Percentiles rank a stretch among this genome's conserved stretches.
Evolutionary conservation across 2,888 invertebrate species (phyloP).

Genomic region (Agrilus cyanescens): DNA sequence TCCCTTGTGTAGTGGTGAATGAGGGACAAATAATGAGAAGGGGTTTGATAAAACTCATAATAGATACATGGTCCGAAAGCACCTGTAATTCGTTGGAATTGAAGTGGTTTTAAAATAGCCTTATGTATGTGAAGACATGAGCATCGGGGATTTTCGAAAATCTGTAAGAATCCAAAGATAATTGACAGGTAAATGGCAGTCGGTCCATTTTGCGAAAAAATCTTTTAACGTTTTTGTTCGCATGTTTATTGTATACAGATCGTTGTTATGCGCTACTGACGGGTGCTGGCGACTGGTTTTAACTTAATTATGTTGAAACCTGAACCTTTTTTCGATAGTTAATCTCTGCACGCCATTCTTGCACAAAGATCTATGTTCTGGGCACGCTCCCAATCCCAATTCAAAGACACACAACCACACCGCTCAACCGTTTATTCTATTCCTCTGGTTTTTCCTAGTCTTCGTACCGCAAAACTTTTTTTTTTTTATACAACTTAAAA

Average conservation of each 20-base stretch:
- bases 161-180: slow-evolving; percentile 12
- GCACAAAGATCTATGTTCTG: slow-evolving; percentile 15
- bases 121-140: too few relatives aligned
- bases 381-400: slow-evolving; percentile 22
- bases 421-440: not conserved
- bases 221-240: slow-evolving; percentile 15
- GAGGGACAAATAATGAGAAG: too few relatives aligned
- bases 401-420: slow-evolving; percentile 16
- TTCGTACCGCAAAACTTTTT: slow-evolving; percentile 11
- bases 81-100: too few relatives aligned
- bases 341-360: slow-evolving; percentile 19
- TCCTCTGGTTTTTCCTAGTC: too few relatives aligned
- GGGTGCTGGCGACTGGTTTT: slow-evolving; percentile 19
- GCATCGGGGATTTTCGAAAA: slow-evolving; percentile 1
- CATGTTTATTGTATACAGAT: slow-evolving; percentile 24
- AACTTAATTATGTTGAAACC: slow-evolving; percentile 30
- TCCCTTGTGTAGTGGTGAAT: too few relatives aligned
- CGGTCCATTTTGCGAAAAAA: slow-evolving; percentile 13
- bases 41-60: too few relatives aligned
- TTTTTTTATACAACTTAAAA: slow-evolving; percentile 18
- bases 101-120: too few relatives aligned
- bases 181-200: slow-evolving; percentile 15
- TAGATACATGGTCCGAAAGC: too few relatives aligned
- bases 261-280: slow-evolving; percentile 12
- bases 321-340: slow-evolving; percentile 21